phyloP scores from a whole-genome alignment of 2,888 invertebrate species.

The Drosophila greeni region DNA sequence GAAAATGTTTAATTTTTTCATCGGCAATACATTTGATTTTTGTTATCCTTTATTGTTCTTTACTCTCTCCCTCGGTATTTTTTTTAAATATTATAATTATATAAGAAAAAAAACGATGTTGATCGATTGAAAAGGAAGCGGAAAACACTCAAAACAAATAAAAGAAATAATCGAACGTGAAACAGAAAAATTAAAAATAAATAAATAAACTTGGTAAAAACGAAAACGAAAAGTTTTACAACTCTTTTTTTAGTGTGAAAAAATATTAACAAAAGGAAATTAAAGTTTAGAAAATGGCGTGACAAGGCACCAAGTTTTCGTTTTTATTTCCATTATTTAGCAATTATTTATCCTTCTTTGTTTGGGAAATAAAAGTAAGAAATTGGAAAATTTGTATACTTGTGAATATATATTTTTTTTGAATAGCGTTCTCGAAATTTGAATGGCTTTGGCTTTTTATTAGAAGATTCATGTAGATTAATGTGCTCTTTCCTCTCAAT shows the following conservation, averaged over 20 bases:
- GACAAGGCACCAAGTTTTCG: constrained; percentile 2
- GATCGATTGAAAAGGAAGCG: constrained; percentile 44
- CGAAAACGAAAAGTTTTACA: constrained; percentile 25
- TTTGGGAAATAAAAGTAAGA: constrained; percentile 22
- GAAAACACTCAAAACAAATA: constrained; percentile 49
- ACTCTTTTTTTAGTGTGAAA: constrained; percentile 28
- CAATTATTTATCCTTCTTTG: constrained; percentile 9
- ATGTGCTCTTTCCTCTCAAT: constrained; percentile 67
- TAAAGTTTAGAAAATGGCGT: constrained; percentile 32
- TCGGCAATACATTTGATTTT: constrained; percentile 13
- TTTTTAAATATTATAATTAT: constrained; percentile 11
- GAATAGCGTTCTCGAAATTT: constrained; percentile 36
- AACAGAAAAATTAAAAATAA: constrained; percentile 16
- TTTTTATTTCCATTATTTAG: background rate
- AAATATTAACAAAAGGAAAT: constrained; percentile 24
- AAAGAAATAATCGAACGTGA: constrained; percentile 17
- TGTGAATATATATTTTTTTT: constrained; percentile 23
- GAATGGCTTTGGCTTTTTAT: constrained; percentile 77
- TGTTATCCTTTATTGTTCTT: constrained; percentile 13
- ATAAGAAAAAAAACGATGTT: constrained; percentile 1
- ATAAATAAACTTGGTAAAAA: constrained; percentile 11
- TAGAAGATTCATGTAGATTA: constrained; percentile 55
- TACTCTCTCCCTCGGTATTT: constrained; percentile 9
- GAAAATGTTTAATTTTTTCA: constrained; percentile 34
- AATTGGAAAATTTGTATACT: constrained; percentile 26